A percentile compares a stretch with the other conserved stretches of the same genome.
These are phyloP conservation scores for Echinops telfairi DNA, from an alignment of 2,113 vertebrate genomes.

Conservation along the genomic window DNA sequence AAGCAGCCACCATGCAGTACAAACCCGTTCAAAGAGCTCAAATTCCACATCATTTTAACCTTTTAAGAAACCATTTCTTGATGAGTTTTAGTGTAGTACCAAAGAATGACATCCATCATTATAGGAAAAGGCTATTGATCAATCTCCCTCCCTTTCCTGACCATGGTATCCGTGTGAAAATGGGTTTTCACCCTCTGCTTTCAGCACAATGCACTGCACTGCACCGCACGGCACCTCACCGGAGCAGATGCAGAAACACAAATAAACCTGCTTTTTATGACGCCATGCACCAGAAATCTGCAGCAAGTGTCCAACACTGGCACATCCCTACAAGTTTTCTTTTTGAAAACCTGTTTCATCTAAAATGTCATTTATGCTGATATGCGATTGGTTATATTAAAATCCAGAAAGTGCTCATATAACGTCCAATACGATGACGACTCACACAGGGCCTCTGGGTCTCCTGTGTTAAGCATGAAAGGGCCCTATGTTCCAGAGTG, in stretches of 20 bases:
- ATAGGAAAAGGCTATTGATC: background rate
- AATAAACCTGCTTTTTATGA: background rate
- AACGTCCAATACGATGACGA: background rate
- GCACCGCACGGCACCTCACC: background rate
- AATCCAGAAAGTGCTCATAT: background rate
- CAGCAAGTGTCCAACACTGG: background rate
- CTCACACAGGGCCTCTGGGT: background rate
- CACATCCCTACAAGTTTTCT: background rate
- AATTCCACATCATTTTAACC: no score
- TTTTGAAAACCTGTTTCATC: conserved; percentile 27
- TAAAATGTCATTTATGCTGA: background rate
- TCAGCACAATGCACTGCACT: background rate
- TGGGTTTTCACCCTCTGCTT: background rate
- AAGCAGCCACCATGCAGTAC: no score
- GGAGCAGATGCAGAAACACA: background rate
- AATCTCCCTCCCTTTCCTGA: background rate
- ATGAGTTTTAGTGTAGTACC: background rate
- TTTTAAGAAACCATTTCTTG: background rate
- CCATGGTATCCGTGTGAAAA: background rate
- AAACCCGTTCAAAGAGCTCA: background rate
- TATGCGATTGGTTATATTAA: background rate
- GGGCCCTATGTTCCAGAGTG: background rate
- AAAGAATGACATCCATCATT: background rate
- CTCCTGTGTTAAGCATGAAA: background rate
- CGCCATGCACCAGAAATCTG: background rate